Percentiles rank a stretch among this genome's conserved stretches.
phyloP scores from a whole-genome alignment of 2,113 vertebrate species.

The Saimiri boliviensis region DNA sequence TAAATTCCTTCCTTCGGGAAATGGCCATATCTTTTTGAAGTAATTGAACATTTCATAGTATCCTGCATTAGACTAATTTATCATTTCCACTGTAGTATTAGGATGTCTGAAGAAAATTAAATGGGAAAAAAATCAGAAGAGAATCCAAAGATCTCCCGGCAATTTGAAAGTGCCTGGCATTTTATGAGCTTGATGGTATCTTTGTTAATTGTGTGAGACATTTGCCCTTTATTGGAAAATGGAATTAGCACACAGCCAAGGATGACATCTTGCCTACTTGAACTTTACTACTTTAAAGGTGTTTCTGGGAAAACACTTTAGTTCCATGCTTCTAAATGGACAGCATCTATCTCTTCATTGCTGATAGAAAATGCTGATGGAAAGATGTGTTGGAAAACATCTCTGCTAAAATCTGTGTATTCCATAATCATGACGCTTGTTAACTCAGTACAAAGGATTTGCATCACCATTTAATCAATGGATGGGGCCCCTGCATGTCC shows the following conservation, averaged over 20 bases:
- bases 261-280: not conserved
- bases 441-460: not conserved
- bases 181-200: conserved; percentile 63
- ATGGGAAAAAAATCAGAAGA: conserved; percentile 42
- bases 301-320: conserved; percentile 66
- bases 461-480: not conserved
- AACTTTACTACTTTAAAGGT: conserved; percentile 55
- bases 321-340: conserved; percentile 62
- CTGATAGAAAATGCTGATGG: not conserved
- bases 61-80: conserved; percentile 36
- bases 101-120: conserved; percentile 63
- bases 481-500: not conserved
- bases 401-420: conserved; percentile 8
- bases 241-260: conserved; percentile 64
- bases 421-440: not conserved
- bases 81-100: conserved; percentile 37
- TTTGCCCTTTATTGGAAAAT: conserved; percentile 69
- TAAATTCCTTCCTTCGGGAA: conserved; percentile 58
- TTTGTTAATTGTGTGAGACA: conserved; percentile 68
- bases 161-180: conserved; percentile 70
- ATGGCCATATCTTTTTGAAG: conserved; percentile 50
- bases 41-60: conserved; percentile 63
- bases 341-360: conserved; percentile 6
- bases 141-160: conserved; percentile 16
- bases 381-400: not conserved